These are phyloP conservation scores for Drosophila busckii DNA, from an alignment of 1,140 invertebrate species.

Conservation along the genomic window DNA sequence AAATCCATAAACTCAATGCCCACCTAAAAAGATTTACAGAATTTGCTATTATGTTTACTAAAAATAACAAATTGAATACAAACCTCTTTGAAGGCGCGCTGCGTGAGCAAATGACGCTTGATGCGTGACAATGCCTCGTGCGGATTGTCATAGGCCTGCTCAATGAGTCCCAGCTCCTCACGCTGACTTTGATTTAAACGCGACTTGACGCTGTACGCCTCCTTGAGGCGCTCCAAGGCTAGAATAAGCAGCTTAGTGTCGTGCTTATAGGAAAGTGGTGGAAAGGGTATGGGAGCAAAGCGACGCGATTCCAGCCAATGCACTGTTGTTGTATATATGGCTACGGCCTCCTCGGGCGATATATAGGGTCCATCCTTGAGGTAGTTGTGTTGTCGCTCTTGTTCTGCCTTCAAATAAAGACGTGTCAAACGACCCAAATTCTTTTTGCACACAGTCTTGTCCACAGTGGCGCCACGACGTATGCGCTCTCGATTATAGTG, in stretches of 20 bases:
- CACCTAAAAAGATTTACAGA: slow-evolving; percentile 81
- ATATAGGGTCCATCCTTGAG: slow-evolving; percentile 99
- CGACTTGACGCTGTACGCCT: slow-evolving; percentile 99
- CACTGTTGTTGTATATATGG: slow-evolving; percentile 99
- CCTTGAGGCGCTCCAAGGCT: slow-evolving; percentile 97
- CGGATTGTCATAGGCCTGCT: slow-evolving; percentile 99
- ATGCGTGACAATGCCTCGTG: slow-evolving; percentile 99
- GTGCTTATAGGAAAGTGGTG: slow-evolving; percentile 99
- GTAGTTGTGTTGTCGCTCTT: slow-evolving; percentile 99
- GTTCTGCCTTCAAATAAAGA: slow-evolving; percentile 98
- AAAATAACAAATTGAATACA: background rate
- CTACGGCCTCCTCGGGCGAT: slow-evolving; percentile 99
- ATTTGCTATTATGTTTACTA: background rate
- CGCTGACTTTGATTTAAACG: slow-evolving; percentile 98
- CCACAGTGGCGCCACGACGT: slow-evolving; percentile 94
- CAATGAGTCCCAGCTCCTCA: slow-evolving; percentile 98
- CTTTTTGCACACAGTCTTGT: slow-evolving; percentile 99
- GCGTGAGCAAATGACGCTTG: slow-evolving; percentile 98
- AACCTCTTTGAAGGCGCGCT: slow-evolving; percentile 98
- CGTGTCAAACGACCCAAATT: slow-evolving; percentile 98
- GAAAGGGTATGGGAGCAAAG: slow-evolving; percentile 99
- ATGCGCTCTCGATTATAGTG: slow-evolving; percentile 99
- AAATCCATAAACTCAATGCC: slow-evolving; percentile 99
- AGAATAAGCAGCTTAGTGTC: slow-evolving; percentile 99
- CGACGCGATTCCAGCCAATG: slow-evolving; percentile 99